phyloP scores from a whole-genome alignment of 2,888 invertebrate species.

The Podotricha telesiphe region DNA sequence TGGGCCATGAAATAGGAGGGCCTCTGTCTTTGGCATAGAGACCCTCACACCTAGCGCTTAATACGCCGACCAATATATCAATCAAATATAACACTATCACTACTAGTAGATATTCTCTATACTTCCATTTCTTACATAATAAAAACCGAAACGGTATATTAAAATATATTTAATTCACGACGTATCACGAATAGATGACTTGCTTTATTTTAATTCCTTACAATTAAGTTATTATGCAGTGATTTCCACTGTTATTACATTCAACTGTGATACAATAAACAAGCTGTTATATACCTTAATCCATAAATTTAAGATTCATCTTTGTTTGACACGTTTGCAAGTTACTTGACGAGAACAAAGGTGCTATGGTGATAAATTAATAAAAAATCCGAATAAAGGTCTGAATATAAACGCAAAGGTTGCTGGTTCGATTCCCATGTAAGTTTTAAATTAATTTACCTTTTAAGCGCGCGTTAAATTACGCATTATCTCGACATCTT shows the following conservation, averaged over 20 bases:
- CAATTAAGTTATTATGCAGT: conserved; percentile 7
- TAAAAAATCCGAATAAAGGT: too few relatives aligned
- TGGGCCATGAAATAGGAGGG: too few relatives aligned
- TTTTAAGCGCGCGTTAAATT: too few relatives aligned
- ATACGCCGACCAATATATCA: too few relatives aligned
- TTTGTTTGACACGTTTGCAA: not conserved
- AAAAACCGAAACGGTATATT: not conserved
- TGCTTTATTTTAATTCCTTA: conserved; percentile 1
- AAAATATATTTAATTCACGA: not conserved
- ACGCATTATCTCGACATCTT: too few relatives aligned
- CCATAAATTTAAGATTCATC: not conserved
- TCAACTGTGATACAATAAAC: not conserved
- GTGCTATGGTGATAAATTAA: not conserved
- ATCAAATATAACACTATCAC: too few relatives aligned
- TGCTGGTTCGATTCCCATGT: too few relatives aligned
- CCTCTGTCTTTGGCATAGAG: too few relatives aligned
- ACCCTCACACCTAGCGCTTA: too few relatives aligned
- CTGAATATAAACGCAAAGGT: too few relatives aligned
- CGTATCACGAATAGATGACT: not conserved
- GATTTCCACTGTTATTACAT: not conserved
- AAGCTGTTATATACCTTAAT: not conserved
- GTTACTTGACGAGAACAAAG: not conserved
- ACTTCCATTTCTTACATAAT: not conserved
- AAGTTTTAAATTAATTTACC: too few relatives aligned
- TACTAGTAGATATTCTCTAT: too few relatives aligned